Evolutionary conservation across 2,797 vertebrate genomes (phyloP), one percentile per base, ranked within the genome.

Genomic region (Scolopax bukidnonensis): DNA sequence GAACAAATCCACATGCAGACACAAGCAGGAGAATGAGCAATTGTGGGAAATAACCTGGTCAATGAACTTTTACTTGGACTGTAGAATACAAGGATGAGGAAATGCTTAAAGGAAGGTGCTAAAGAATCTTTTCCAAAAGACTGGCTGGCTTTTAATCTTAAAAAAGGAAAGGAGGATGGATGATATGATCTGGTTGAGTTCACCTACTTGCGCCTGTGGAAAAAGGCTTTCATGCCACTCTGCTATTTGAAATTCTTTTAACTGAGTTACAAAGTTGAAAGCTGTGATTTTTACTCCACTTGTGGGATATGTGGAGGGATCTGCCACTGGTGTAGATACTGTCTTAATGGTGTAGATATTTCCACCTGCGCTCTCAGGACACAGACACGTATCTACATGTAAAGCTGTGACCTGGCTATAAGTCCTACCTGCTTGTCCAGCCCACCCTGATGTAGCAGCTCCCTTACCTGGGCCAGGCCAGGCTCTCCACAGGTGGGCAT

Each of bases 251-350:
- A 89, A 76, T n/a, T 23, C 3, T 93, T 95, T 13, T 19, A 54
- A 59, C 11, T 11, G 43, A 61, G 4, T 51, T 27, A 56, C 13
- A 12, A 40, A 61, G 6, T 10, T 54, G 23, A 82, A 76, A 23
- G 38, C 17, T 73, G 56, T 0, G 5, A 11, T n/a, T 94, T 93
- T 73, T 50, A 12, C 6, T 51, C 28, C 3, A 1, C 0, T 33
- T 28, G 2, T 0, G 0, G 56, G 43, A 30, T 1, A 3, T 10
- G 9, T 0, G 12, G 45, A 67, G 10, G 12, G 21, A 65, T 79
- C 54, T 79, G 19, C 32, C 17, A 16, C 19, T 16, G 36, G 36
- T 9, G 36, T 36, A 36, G 36, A 36, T 36, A 36, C 9, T 36
- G 8, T 1, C 0, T 53, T 80, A 70, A 24, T 1, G 12, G 17